Conservation (phyloP, 2,888 invertebrate genomes). For the Tipula confusa region DNA sequence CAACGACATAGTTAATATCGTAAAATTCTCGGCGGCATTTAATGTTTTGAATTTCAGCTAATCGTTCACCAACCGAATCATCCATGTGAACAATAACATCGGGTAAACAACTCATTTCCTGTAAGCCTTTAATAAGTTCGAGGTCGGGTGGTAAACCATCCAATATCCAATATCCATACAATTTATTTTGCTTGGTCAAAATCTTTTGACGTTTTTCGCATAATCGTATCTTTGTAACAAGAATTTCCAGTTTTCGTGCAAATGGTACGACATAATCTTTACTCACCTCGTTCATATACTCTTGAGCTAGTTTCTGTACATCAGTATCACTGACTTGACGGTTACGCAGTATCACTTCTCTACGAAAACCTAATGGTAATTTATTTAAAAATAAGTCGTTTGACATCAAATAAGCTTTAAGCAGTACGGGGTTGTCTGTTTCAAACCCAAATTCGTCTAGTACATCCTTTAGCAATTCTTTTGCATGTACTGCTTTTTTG, state of each 20-base stretch:
- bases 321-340: not conserved
- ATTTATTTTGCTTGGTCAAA: not conserved
- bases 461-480: not conserved
- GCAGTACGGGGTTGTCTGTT: not conserved
- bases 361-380: not conserved
- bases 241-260: not conserved
- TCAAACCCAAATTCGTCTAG: not conserved
- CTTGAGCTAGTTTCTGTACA: not conserved
- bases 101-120: not conserved
- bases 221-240: not conserved
- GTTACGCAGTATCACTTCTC: not conserved
- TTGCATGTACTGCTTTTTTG: not conserved
- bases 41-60: not conserved
- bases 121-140: not conserved
- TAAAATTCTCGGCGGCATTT: not conserved
- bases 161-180: not conserved
- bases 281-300: not conserved
- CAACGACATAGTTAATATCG: not conserved
- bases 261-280: not conserved
- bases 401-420: not conserved
- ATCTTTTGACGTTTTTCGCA: not conserved
- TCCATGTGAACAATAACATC: not conserved
- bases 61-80: not conserved
- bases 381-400: not conserved
- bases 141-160: not conserved